These are phyloP conservation scores for Sclerurus mexicanus DNA, from an alignment of 2,113 vertebrate genomes.

Conservation along the genomic window DNA sequence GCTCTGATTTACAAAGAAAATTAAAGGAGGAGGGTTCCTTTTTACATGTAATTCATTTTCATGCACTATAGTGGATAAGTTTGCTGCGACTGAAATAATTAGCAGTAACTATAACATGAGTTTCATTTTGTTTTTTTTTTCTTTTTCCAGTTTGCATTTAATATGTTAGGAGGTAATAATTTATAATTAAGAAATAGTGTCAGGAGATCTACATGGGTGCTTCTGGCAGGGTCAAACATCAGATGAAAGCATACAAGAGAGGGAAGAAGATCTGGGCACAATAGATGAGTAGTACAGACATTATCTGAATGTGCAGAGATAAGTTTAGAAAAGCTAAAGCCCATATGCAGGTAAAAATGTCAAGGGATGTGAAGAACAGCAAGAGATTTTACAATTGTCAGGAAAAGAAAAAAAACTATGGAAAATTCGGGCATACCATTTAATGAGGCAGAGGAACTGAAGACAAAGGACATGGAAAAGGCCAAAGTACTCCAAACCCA, in stretches of 20 bases:
- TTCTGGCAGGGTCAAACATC: not conserved
- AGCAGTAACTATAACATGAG: not conserved
- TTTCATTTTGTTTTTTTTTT: not conserved
- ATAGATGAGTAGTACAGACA: not conserved
- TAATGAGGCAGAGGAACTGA: not conserved
- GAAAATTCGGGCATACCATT: accelerated
- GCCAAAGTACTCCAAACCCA: not conserved
- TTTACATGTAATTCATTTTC: not conserved
- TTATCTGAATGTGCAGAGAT: not conserved
- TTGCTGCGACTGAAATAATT: not conserved
- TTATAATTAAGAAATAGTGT: not conserved
- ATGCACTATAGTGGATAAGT: not conserved
- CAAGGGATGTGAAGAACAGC: not conserved
- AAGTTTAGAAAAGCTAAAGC: not conserved
- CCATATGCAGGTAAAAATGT: no score
- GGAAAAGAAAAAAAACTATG: not conserved
- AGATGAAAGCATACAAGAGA: not conserved
- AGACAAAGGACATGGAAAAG: not conserved
- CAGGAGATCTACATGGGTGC: not conserved
- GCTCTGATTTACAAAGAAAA: not conserved
- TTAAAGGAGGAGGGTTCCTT: not conserved
- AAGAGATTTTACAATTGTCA: not conserved
- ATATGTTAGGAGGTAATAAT: not conserved
- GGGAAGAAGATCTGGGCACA: not conserved
- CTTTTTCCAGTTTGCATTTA: not conserved